phyloP scores from a whole-genome alignment of 2,113 vertebrate species.

The Vimba vimba region DNA sequence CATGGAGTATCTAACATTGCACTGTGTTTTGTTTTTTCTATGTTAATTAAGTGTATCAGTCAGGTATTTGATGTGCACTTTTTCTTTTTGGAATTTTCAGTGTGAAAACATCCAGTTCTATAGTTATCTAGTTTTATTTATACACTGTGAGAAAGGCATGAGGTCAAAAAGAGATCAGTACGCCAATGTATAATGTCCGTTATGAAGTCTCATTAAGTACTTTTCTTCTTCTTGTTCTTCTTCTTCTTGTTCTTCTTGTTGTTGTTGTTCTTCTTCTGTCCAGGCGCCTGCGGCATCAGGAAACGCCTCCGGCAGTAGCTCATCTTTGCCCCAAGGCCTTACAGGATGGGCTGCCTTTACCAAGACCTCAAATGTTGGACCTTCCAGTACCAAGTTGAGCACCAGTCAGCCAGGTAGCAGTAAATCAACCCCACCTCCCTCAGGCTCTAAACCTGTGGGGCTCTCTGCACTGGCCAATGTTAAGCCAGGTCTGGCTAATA shows the following conservation, averaged over 20 bases:
- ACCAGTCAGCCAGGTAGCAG: slow-evolving; percentile 75
- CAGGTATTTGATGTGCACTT: no score
- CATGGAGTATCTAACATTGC: no score
- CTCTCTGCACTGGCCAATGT: slow-evolving; percentile 84
- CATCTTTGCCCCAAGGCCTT: slow-evolving; percentile 84
- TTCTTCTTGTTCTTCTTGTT: no score
- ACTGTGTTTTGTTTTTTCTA: not conserved
- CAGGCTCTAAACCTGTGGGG: slow-evolving; percentile 86
- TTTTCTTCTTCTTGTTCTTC: not conserved
- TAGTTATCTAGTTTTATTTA: no score
- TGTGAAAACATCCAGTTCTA: no score
- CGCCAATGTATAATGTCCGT: no score
- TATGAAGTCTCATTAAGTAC: no score
- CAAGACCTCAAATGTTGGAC: slow-evolving; percentile 85
- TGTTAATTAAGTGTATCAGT: no score
- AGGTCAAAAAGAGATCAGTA: no score
- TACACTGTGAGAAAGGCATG: no score
- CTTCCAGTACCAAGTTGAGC: slow-evolving; percentile 84
- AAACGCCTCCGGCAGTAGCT: slow-evolving; percentile 79
- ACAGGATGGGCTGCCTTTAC: slow-evolving; percentile 98
- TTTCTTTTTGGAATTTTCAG: no score
- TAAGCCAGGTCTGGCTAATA: slow-evolving; percentile 83
- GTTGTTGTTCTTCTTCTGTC: not conserved
- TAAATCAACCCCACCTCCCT: slow-evolving; percentile 80
- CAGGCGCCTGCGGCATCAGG: slow-evolving; percentile 72